phyloP scores from a whole-genome alignment of 2,888 invertebrate genomes.

The Conchocele bisecta region DNA sequence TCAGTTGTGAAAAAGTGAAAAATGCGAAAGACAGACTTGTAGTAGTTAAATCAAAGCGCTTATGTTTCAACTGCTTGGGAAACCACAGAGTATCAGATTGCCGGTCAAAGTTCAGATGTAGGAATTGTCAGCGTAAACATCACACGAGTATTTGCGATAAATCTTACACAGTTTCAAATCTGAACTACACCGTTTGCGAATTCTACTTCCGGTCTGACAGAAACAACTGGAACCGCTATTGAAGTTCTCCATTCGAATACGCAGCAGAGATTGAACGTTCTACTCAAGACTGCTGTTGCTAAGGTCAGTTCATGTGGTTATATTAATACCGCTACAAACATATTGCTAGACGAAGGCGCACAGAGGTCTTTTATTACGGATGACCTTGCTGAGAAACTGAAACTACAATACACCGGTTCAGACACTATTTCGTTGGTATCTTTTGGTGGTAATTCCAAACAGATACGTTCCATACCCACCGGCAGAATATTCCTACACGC shows the following conservation, averaged over 20 bases:
- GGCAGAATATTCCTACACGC: constrained; percentile 22
- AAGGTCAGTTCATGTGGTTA: background rate
- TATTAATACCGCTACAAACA: constrained; percentile 4
- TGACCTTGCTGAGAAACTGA: constrained; percentile 32
- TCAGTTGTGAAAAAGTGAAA: too few species aligned
- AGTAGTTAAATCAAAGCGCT: background rate
- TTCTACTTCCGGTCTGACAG: too few species aligned
- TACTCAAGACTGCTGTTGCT: constrained; percentile 21
- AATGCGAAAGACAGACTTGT: too few species aligned
- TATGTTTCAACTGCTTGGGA: constrained; percentile 1
- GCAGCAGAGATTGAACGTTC: background rate
- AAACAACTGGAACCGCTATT: too few species aligned
- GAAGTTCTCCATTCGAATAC: constrained; percentile 4
- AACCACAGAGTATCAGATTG: constrained; percentile 3
- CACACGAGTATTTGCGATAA: constrained; percentile 12
- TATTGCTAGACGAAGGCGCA: constrained; percentile 31
- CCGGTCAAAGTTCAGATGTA: background rate
- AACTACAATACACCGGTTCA: constrained; percentile 8
- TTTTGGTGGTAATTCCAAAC: constrained; percentile 28
- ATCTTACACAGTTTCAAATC: too few species aligned
- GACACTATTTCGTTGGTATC: constrained; percentile 26
- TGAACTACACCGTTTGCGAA: too few species aligned
- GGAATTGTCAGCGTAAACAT: constrained; percentile 3
- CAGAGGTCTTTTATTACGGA: constrained; percentile 36
- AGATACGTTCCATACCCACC: constrained; percentile 2